Evolutionary conservation across 2,888 invertebrate species (phyloP), one percentile per base, ranked within the genome.

Genomic region (Dicranocentrus wangi): DNA sequence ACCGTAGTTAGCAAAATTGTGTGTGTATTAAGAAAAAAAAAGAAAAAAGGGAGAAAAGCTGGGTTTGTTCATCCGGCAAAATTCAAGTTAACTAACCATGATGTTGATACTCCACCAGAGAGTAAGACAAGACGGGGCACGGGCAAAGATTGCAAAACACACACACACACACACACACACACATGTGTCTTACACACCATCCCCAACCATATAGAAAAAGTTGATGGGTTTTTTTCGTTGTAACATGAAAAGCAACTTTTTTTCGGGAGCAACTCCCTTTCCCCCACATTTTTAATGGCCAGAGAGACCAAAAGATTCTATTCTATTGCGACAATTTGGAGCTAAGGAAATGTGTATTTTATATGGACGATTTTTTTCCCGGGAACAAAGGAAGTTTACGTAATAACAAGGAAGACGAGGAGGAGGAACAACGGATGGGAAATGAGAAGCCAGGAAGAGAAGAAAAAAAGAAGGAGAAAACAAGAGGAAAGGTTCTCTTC

Each of bases 51-150:
- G n/a, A n/a, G n/a, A n/a, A n/a, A n/a, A 39, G 39, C 47, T 3
- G 32, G 32, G 32, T 32, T 32, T n/a, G 47, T 15, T 47, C 47
- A 47, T 47, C 47, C 47, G 47, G 17, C 47, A 47, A 47, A 47
- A 47, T 47, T 47, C 47, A 47, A 47, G 47, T 47, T 47, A 47
- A 47, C 47, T 47, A 47, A 47, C 47, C 47, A 47, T 47, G 47
- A 47, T 47, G 47, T 47, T 47, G 47, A 47, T 47, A 47, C 3
- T 47, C 3, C 8, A 32, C 32, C 32, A 32, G 3, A 10, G 32
- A 10, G 10, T 32, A 32, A 32, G 32, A 10, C 32, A 32, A 32
- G 32, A 32, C 3, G 10, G 32, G 32, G 10, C 5, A 32, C n/a
- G n/a, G 32, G 32, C 5, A 32, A 32, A 32, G 32, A 3, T 32